These are phyloP conservation scores for Pygoscelis adeliae DNA, from an alignment of 2,113 vertebrate species.

Conservation along the genomic window DNA sequence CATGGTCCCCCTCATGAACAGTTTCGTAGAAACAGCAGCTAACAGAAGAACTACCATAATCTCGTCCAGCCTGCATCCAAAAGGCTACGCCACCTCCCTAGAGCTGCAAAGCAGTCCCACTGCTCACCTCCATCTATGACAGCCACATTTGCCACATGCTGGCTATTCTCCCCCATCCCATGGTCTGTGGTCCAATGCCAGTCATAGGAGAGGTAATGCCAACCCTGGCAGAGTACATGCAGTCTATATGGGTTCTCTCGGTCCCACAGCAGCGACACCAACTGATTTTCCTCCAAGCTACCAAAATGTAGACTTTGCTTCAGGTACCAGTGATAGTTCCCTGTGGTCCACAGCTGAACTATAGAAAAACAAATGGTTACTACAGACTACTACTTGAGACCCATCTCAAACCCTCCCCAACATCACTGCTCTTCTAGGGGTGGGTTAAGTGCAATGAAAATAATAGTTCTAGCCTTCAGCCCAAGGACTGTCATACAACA, in stretches of 20 bases:
- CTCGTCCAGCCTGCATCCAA: not conserved
- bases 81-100: not conserved
- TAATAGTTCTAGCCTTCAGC: not conserved
- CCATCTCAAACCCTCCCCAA: not conserved
- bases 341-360: conserved; percentile 95
- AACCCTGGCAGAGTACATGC: conserved; percentile 81
- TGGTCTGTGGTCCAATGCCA: conserved; percentile 90
- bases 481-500: not conserved
- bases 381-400: not conserved
- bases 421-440: not conserved
- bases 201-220: conserved; percentile 85
- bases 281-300: conserved; percentile 60
- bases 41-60: not conserved
- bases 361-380: not conserved
- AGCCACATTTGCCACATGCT: conserved; percentile 85
- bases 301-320: conserved; percentile 92
- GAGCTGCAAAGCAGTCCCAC: not conserved
- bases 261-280: conserved; percentile 89
- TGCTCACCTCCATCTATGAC: conserved; percentile 92
- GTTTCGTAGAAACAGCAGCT: not conserved
- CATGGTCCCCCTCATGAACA: accelerated
- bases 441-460: not conserved
- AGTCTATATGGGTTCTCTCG: conserved; percentile 78
- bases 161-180: conserved; percentile 71
- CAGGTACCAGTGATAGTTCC: conserved; percentile 98